Percentiles rank a stretch among this genome's conserved stretches.
phyloP scores from a whole-genome alignment of 2,797 vertebrate species.

The Coreius guichenoti region DNA sequence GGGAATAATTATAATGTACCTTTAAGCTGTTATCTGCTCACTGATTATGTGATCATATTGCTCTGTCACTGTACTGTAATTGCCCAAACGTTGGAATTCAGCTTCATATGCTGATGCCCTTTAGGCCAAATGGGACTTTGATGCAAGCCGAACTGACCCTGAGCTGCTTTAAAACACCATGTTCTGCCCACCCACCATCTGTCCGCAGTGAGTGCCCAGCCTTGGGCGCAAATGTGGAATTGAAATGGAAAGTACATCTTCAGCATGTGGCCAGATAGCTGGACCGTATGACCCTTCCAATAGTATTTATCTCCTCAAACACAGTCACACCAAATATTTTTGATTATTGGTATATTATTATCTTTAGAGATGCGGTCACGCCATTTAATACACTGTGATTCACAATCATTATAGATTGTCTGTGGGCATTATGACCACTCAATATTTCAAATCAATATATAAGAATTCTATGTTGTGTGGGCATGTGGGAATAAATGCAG shows the following conservation, averaged over 20 bases:
- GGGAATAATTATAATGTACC: neutral
- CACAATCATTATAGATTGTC: neutral
- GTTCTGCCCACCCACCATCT: constrained; percentile 41
- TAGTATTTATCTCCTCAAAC: constrained; percentile 1
- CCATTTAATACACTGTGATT: neutral
- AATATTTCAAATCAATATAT: neutral
- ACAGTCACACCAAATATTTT: neutral
- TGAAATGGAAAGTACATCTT: constrained; percentile 47
- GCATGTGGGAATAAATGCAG: neutral
- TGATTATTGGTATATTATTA: neutral
- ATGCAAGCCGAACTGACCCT: constrained; percentile 39
- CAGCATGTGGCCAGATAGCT: constrained; percentile 9
- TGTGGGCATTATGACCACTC: neutral
- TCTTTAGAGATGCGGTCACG: neutral
- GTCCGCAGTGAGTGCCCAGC: constrained; percentile 47
- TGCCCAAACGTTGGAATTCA: constrained; percentile 14
- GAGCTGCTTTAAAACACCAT: constrained; percentile 42
- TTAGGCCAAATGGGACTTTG: constrained; percentile 37
- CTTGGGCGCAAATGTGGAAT: constrained; percentile 36
- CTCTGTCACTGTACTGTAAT: constrained; percentile 41
- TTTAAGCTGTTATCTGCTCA: constrained; percentile 17
- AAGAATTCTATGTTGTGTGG: neutral
- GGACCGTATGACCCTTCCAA: neutral
- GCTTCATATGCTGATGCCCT: constrained; percentile 42
- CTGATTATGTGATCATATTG: constrained; percentile 40